Evolutionary conservation across 2,113 vertebrate species (phyloP).

Genomic region (Probosciger aterrimus): DNA sequence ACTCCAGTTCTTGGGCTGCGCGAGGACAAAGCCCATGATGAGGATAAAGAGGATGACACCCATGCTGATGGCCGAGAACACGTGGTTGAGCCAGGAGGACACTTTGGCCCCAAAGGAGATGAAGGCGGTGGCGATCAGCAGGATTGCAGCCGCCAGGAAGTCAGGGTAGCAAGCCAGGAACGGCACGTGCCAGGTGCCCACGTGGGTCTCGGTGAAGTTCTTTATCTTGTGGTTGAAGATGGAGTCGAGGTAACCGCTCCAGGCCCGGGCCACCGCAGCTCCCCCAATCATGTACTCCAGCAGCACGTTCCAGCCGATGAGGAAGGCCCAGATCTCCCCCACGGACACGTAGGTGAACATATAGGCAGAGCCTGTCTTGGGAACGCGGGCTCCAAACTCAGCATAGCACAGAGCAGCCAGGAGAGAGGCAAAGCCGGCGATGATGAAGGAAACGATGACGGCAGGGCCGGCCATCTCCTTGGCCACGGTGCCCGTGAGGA

Average conservation of each 20-base stretch:
- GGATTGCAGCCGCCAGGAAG: constrained; percentile 84
- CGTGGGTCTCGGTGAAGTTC: constrained; percentile 87
- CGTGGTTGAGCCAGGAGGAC: constrained; percentile 94
- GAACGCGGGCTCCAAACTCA: constrained; percentile 92
- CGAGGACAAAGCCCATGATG: constrained; percentile 87
- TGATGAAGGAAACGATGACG: constrained; percentile 84
- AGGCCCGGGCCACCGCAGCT: constrained; percentile 89
- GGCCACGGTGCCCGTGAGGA: constrained; percentile 92
- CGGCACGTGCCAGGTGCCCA: constrained; percentile 86
- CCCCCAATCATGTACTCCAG: constrained; percentile 94
- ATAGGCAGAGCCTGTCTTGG: constrained; percentile 93
- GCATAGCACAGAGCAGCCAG: constrained; percentile 94
- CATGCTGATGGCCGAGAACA: constrained; percentile 88
- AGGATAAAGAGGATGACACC: constrained; percentile 85
- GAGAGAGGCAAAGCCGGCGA: constrained; percentile 88
- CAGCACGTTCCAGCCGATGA: constrained; percentile 95
- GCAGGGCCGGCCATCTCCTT: constrained; percentile 90
- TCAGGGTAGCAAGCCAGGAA: constrained; percentile 91
- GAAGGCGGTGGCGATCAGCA: constrained; percentile 85
- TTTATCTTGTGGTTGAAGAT: constrained; percentile 91
- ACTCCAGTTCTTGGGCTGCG: constrained; percentile 89
- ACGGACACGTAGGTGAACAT: constrained; percentile 96
- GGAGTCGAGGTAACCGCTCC: constrained; percentile 94
- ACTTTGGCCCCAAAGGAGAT: constrained; percentile 93
- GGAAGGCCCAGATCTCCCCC: constrained; percentile 96